These are phyloP conservation scores for Rhabditophanes sp. DNA, from an alignment of 2,888 invertebrate species.

Conservation along the genomic window DNA sequence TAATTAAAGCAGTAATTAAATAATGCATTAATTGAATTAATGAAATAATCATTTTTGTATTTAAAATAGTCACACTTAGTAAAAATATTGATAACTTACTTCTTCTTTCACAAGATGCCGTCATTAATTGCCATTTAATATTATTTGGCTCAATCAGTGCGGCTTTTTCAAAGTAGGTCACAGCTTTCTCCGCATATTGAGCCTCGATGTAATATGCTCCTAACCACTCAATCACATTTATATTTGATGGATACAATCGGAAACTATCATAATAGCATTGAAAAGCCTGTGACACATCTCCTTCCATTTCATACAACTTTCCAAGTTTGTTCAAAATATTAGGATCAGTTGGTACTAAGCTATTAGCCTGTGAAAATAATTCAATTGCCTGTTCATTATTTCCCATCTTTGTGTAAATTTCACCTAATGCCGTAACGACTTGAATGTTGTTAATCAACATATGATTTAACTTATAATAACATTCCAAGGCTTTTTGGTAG, in stretches of 20 bases:
- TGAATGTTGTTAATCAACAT: constrained; percentile 59
- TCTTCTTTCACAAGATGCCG: constrained; percentile 55
- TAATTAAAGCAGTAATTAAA: no score
- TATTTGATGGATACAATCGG: constrained; percentile 58
- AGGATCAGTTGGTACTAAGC: constrained; percentile 72
- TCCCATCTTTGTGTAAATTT: constrained; percentile 57
- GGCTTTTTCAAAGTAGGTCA: constrained; percentile 65
- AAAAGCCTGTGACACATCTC: constrained; percentile 75
- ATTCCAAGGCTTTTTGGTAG: constrained; percentile 61
- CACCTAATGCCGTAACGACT: constrained; percentile 63
- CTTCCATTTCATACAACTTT: constrained; percentile 69
- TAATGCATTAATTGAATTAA: no score
- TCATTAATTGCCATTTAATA: constrained; percentile 68
- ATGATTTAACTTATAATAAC: constrained; percentile 62
- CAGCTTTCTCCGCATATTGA: constrained; percentile 71
- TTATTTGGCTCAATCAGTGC: constrained; percentile 62
- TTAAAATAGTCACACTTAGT: no score
- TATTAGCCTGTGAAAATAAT: constrained; percentile 58
- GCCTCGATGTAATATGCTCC: constrained; percentile 74
- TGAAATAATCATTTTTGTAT: no score
- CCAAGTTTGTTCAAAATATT: constrained; percentile 74
- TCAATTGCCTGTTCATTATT: constrained; percentile 51
- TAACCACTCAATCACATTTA: constrained; percentile 65
- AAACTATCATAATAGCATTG: constrained; percentile 66
- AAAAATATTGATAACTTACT: no score